These are phyloP conservation scores for Neotoma lepida DNA, from an alignment of 2,113 vertebrate genomes.

Conservation along the genomic window DNA sequence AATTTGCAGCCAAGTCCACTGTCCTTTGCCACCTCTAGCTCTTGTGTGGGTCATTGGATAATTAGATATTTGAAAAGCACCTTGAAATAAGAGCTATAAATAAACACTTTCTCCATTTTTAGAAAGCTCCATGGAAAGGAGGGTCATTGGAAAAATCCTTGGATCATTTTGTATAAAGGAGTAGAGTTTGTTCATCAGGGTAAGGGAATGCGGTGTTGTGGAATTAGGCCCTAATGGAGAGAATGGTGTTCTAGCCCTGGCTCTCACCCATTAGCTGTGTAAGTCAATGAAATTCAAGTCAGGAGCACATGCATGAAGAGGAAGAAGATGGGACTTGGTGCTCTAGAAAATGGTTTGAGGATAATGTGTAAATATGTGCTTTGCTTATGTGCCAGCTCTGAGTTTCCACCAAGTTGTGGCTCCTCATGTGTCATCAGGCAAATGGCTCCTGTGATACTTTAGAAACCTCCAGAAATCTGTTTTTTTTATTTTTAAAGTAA, in stretches of 20 bases:
- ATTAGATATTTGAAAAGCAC: conserved; percentile 82
- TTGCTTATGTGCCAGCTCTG: not conserved
- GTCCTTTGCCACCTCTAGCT: conserved; percentile 68
- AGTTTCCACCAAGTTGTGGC: not conserved
- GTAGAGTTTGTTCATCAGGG: conserved; percentile 56
- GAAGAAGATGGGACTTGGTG: not conserved
- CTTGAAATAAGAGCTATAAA: conserved; percentile 81
- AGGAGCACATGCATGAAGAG: not conserved
- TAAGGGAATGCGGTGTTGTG: not conserved
- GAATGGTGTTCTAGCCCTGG: not conserved
- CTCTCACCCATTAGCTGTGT: not conserved
- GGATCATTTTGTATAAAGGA: conserved; percentile 30
- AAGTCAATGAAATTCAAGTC: not conserved
- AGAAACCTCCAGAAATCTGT: not conserved
- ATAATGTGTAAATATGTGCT: not conserved
- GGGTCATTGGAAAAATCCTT: conserved; percentile 77
- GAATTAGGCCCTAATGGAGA: not conserved
- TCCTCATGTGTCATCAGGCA: not conserved
- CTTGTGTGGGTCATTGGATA: conserved; percentile 74
- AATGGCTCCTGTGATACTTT: not conserved
- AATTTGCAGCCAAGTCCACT: conserved; percentile 63
- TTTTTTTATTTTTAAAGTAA: not conserved
- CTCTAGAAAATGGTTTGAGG: not conserved
- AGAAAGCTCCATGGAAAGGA: conserved; percentile 69
- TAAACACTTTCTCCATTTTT: conserved; percentile 76